These are phyloP conservation scores for Euleptes europaea DNA, from an alignment of 2,113 vertebrate species.

Conservation along the genomic window DNA sequence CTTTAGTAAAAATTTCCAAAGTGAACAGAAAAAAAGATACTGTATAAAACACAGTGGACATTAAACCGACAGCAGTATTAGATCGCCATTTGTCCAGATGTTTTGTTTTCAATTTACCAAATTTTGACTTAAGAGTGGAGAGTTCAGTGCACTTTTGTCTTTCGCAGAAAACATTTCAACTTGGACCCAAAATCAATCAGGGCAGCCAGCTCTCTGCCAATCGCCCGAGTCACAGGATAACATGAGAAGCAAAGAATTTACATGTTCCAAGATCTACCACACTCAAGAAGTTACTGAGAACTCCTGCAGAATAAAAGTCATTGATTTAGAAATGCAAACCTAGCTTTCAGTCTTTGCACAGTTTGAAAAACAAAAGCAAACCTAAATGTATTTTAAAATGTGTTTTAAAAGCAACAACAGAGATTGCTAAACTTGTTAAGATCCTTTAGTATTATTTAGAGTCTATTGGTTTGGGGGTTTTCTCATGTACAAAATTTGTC, in stretches of 20 bases:
- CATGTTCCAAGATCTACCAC: constrained; percentile 84
- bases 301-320: constrained; percentile 79
- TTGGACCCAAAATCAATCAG: constrained; percentile 87
- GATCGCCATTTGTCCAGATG: constrained; percentile 77
- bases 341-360: constrained; percentile 83
- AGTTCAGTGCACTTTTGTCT: constrained; percentile 88
- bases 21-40: constrained; percentile 83
- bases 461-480: constrained; percentile 73
- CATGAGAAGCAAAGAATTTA: constrained; percentile 82
- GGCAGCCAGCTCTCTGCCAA: constrained; percentile 74
- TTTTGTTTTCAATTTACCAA: constrained; percentile 84
- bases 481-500: constrained; percentile 87
- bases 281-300: constrained; percentile 83
- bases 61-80: constrained; percentile 92
- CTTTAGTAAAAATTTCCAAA: constrained; percentile 89
- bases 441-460: constrained; percentile 84
- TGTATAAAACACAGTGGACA: constrained; percentile 94
- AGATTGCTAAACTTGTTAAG: constrained; percentile 76
- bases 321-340: constrained; percentile 81
- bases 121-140: constrained; percentile 90
- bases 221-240: constrained; percentile 83
- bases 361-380: constrained; percentile 72
- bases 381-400: constrained; percentile 75
- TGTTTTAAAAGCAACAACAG: constrained; percentile 82
- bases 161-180: constrained; percentile 84